Conservation (phyloP, 2,797 vertebrate species). For the Phalanger gymnotis region DNA sequence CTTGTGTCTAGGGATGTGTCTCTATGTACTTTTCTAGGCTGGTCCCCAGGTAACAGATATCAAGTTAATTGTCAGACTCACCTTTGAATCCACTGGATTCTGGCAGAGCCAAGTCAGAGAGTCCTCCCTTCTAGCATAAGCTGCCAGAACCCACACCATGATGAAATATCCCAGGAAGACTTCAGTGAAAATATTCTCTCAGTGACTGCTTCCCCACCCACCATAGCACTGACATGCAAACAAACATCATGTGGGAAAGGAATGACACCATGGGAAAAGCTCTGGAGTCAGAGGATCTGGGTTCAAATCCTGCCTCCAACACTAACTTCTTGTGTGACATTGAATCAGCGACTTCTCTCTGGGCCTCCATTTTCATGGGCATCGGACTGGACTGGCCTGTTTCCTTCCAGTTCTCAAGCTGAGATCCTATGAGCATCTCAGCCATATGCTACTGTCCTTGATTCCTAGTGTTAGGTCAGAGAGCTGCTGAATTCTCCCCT, state of each 20-base stretch:
- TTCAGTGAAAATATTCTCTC: neutral
- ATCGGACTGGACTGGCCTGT: too few species aligned
- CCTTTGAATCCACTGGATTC: neutral
- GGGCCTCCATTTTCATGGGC: neutral
- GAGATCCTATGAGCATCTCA: neutral
- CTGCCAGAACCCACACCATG: neutral
- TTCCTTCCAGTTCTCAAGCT: neutral
- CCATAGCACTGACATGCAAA: neutral
- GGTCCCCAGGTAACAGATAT: neutral
- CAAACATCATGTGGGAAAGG: neutral
- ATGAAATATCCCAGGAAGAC: neutral
- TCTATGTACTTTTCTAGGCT: neutral
- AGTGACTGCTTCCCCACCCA: neutral
- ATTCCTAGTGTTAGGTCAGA: neutral
- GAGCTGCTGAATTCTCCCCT: constrained; percentile 44
- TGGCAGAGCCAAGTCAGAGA: neutral
- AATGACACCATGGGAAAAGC: neutral
- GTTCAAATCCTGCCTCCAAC: neutral
- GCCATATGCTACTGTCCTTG: neutral
- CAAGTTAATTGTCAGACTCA: neutral
- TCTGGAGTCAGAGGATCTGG: neutral
- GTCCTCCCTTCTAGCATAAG: neutral
- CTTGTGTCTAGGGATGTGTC: neutral
- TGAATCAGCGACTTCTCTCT: neutral
- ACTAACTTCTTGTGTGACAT: neutral